Percentiles rank a stretch among this genome's conserved stretches.
These are phyloP conservation scores for Neomicropteryx cornuta DNA, from an alignment of 1,140 invertebrate genomes.

Conservation along the genomic window DNA sequence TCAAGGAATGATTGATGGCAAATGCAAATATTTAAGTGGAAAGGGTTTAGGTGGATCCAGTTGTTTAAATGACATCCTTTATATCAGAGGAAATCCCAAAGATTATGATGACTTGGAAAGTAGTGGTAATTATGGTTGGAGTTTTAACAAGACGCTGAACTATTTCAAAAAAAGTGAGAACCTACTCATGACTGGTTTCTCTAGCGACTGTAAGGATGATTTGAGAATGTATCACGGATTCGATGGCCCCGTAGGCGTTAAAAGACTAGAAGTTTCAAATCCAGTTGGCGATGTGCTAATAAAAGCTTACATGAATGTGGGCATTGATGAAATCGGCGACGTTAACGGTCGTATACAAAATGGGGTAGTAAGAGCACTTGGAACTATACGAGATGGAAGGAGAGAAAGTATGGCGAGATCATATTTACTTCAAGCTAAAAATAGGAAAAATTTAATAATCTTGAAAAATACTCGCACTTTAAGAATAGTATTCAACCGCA, in stretches of 20 bases:
- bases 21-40: slow-evolving; percentile 62
- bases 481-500: slow-evolving; percentile 47
- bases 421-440: slow-evolving; percentile 61
- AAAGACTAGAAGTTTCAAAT: no score
- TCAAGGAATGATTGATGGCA: slow-evolving; percentile 59
- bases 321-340: slow-evolving; percentile 59
- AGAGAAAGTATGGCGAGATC: slow-evolving; percentile 74
- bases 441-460: slow-evolving; percentile 63
- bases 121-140: slow-evolving; percentile 56
- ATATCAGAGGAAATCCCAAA: slow-evolving; percentile 54
- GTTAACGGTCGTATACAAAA: slow-evolving; percentile 63
- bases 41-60: slow-evolving; percentile 52
- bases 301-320: slow-evolving; percentile 57
- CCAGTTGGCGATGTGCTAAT: slow-evolving; percentile 62
- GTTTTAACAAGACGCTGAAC: slow-evolving; percentile 49
- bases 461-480: slow-evolving; percentile 58
- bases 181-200: no score
- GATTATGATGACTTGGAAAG: slow-evolving; percentile 58
- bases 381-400: slow-evolving; percentile 62
- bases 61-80: slow-evolving; percentile 64
- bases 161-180: slow-evolving; percentile 22
- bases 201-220: no score
- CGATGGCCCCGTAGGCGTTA: no score
- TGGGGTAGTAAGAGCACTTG: slow-evolving; percentile 66
- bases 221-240: no score